Base-by-base conservation (phyloP, 2,113 vertebrate genomes). In the Vidua chalybeata region DNA sequence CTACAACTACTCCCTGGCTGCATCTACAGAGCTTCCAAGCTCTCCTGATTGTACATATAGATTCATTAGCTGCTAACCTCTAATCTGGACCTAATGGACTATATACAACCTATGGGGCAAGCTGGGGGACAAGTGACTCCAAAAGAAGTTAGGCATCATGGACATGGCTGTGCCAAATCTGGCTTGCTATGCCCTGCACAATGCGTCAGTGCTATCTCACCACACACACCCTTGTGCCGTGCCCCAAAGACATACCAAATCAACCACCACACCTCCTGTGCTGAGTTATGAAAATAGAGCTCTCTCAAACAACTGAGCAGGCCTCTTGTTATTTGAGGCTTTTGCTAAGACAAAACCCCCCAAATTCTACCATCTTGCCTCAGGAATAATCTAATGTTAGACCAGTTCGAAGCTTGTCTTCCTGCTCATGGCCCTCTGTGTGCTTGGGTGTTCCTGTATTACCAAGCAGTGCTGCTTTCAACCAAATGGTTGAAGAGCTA, bases 231-330 rank as follows among this genome's bases (percentile, higher is more conserved):
- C 94, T 86, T 14, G 80, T 84, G 96, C 95, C 39, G 11, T 96
- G 95, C 94, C 94, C 86, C 89, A 92, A 74, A 93, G 91, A 96
- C 93, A 94, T 94, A 97, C 91, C 95, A 89, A 81, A 84, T 73
- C 89, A 92, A 84, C 84, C 80, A 97, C 95, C 96, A 95, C 95
- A 68, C 96, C 93, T 97, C 84, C 67, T 21, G 14, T 4, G 18
- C 0, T 27, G 58, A 35, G 35, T 67, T 93, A 84, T 31, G 52
- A 81, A 83, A 94, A 86, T 35, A 77, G 24, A 93, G 72, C 59
- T 51, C 48, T 74, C 56, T 69, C 72, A 62, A 92, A 74, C 59
- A 92, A 46, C 88, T 27, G 31, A 83, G 51, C 16, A 77, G 85
- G 12, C 31, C 37, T 78, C 74, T 69, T 41, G 11, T 49, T 91